A percentile compares a stretch with the other conserved stretches of the same genome.
These are phyloP conservation scores for Xanthia togata DNA, from an alignment of 2,888 invertebrate species.

Conservation along the genomic window DNA sequence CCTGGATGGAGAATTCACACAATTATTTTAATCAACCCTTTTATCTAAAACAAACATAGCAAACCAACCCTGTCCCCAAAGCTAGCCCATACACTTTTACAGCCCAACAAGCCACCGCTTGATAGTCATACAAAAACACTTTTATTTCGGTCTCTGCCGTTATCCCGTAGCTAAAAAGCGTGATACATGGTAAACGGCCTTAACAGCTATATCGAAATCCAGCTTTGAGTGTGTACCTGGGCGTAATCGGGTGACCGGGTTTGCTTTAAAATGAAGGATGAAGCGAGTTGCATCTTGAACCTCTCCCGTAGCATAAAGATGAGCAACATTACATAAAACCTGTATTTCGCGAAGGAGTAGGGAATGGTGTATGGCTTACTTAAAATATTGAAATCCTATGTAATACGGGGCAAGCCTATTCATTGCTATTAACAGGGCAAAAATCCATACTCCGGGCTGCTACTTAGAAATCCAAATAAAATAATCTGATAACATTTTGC, in stretches of 20 bases:
- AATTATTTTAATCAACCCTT: constrained; percentile 41
- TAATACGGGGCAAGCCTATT: too few relatives aligned
- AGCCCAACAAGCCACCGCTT: constrained; percentile 55
- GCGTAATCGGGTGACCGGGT: constrained; percentile 75
- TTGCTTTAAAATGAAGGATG: constrained; percentile 55
- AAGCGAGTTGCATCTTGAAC: constrained; percentile 49
- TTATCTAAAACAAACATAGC: constrained; percentile 39
- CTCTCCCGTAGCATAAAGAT: neutral
- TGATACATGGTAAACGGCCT: constrained; percentile 78
- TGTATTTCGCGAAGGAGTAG: neutral
- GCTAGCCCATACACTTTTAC: constrained; percentile 63
- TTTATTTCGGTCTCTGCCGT: constrained; percentile 75
- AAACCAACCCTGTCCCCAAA: constrained; percentile 31
- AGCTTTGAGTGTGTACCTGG: constrained; percentile 85
- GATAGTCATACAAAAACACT: constrained; percentile 70
- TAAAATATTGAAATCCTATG: too few relatives aligned
- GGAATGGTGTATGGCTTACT: neutral
- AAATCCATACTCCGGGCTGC: neutral
- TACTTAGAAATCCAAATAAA: neutral
- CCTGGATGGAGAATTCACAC: neutral
- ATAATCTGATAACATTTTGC: neutral
- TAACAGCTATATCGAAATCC: constrained; percentile 85
- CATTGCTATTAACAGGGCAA: neutral
- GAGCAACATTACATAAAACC: neutral
- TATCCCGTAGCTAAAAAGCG: constrained; percentile 71